Evolutionary conservation across 2,888 invertebrate species (phyloP), one percentile per base, ranked within the genome.

Genomic region (Caenorhabditis angaria): DNA sequence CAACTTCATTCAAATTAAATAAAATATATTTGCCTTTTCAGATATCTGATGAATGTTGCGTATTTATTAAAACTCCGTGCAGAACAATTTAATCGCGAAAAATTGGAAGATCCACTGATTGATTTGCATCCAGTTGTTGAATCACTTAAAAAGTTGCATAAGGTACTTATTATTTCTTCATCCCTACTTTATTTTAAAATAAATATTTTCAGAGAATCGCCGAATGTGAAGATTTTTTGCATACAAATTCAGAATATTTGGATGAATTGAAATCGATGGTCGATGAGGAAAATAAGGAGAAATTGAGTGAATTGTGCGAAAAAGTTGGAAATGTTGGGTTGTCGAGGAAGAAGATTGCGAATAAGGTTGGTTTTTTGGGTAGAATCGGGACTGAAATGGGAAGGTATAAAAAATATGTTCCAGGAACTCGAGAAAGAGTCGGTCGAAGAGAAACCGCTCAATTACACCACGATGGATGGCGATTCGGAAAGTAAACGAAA

Each of bases 81-180:
- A 63, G 92, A 92, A 85, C 92, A 91, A 25, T 66, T 82, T 24
- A 57, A 50, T 10, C 59, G 72, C 82, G 89, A 91, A 25, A 90
- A 91, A 63, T 90, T 93, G 25, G 77, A 61, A n/a, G 78, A 81
- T 56, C 70, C 62, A n/a, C 27, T 73, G n/a, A 61, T 79, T 27
- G 91, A 92, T 83, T 92, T 92, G 81, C 97, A 97, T 90, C 96
- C 97, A n/a, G 92, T 96, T 18, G 91, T 94, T 53, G 93, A 93
- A 87, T 91, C 94, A 74, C 90, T 97, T 61, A 92, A 93, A 69
- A 93, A 94, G 86, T 93, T 93, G 84, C 88, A 88, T 81, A 88
- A 89, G 83, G 89, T 89, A 35, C 25, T n/a, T n/a, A n/a, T n/a
- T n/a, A n/a, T n/a, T n/a, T n/a, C n/a, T n/a, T n/a, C n/a, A n/a